Base-by-base conservation (phyloP, 2,113 vertebrate genomes). In the Shinisaurus crocodilurus region DNA sequence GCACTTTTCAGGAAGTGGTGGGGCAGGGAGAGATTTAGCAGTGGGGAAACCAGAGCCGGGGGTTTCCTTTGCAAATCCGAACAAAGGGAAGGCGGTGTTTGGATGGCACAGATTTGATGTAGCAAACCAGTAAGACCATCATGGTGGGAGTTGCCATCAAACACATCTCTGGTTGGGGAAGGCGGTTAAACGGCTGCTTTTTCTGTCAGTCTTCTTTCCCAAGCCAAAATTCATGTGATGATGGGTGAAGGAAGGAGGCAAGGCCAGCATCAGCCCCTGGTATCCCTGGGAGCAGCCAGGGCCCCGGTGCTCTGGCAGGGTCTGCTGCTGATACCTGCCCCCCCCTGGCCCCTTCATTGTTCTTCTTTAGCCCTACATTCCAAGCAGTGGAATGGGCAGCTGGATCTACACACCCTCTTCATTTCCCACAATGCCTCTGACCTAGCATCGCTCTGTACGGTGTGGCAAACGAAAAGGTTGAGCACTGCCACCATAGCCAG, bases 41-140 rank as follows among this genome's bases (percentile, higher is more conserved):
- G 0, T 79, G 3, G 69, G 65, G 82, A 1, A 82, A 15, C 69
- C 86, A 74, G 77, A 90, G 15, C 48, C n/a, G 77, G 40, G 27
- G 85, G 3, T 37, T 93, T 9, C 34, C 70, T 91, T 94, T 87
- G 48, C 16, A 69, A 85, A 94, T 48, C 34, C 29, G n/a, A 89
- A 90, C 85, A 92, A 72, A 69, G 2, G 32, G 4, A 25, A 79
- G 45, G 25, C 63, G 12, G 90, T 63, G 82, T 74, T 45, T 80
- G 65, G 43, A 8, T 88, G 70, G 29, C 89, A 89, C 29, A n/a
- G 45, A 69, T 15, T 65, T 57, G 34, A 65, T 69, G 50, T 1
- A 79, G 34, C n/a, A 91, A 90, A 63, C n/a, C 57, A 10, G 23
- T 20, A 8, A 2, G 29, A 8, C 57, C 82, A 70, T 40, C n/a